Evolutionary conservation across 2,888 invertebrate species (phyloP).

Genomic region (Limenitis arthemis): DNA sequence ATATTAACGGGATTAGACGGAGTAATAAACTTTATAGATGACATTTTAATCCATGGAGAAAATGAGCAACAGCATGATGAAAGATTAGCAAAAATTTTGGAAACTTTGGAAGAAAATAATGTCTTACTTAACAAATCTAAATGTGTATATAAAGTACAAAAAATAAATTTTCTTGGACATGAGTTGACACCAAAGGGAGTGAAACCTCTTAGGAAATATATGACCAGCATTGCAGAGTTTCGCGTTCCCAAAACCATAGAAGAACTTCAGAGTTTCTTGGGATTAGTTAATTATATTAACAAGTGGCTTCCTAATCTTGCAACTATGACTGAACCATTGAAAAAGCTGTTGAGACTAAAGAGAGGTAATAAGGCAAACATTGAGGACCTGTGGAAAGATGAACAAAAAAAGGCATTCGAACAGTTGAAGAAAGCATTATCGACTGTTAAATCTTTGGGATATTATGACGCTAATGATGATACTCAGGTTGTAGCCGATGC

Average conservation of each 20-base stretch:
- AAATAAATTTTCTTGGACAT: constrained; percentile 12
- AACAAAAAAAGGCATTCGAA: constrained; percentile 21
- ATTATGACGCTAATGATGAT: constrained; percentile 19
- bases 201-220: constrained; percentile 30
- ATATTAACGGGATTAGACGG: constrained; percentile 30
- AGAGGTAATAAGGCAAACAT: constrained; percentile 19
- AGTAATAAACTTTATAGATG: constrained; percentile 24
- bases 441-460: constrained; percentile 18
- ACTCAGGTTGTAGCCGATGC: constrained; percentile 27
- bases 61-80: constrained; percentile 19
- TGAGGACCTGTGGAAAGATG: constrained; percentile 5
- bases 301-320: constrained; percentile 26
- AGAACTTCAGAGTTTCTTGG: constrained; percentile 25
- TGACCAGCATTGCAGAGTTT: constrained; percentile 27
- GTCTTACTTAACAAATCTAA: constrained; percentile 24
- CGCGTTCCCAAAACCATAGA: constrained; percentile 13
- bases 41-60: constrained; percentile 27
- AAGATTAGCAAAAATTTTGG: constrained; percentile 3
- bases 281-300: constrained; percentile 18
- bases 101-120: constrained; percentile 19
- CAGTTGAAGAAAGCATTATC: constrained; percentile 13
- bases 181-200: constrained; percentile 28
- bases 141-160: constrained; percentile 29
- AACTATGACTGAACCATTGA: constrained; percentile 17
- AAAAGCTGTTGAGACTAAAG: constrained; percentile 7